Evolutionary conservation across 2,113 vertebrate genomes (phyloP).

Genomic region (Ictalurus furcatus): DNA sequence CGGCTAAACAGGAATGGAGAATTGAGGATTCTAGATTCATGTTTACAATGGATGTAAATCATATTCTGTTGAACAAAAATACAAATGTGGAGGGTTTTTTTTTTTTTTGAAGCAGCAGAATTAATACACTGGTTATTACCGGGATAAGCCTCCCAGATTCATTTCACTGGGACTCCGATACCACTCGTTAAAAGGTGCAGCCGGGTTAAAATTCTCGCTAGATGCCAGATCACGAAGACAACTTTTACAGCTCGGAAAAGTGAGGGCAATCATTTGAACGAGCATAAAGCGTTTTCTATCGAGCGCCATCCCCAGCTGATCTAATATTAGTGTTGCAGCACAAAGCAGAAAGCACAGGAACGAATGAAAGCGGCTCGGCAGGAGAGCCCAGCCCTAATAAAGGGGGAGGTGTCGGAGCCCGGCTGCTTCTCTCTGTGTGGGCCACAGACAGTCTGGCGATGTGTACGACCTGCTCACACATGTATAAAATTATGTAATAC

Average conservation of each 20-base stretch:
- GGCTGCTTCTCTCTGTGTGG: conserved; percentile 72
- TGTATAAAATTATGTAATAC: background rate
- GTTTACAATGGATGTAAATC: background rate
- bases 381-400: conserved; percentile 61
- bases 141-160: conserved; percentile 74
- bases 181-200: conserved; percentile 75
- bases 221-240: conserved; percentile 69
- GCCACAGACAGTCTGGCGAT: conserved; percentile 71
- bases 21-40: conserved; percentile 32
- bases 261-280: conserved; percentile 73
- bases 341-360: conserved; percentile 63
- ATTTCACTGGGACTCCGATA: conserved; percentile 73
- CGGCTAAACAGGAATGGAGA: conserved; percentile 34
- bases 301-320: conserved; percentile 65
- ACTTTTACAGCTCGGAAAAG: conserved; percentile 72
- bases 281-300: conserved; percentile 74
- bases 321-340: conserved; percentile 70
- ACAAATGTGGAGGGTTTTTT: background rate
- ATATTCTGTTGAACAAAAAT: background rate
- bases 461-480: conserved; percentile 41
- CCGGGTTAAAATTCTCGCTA: conserved; percentile 70
- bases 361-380: conserved; percentile 56
- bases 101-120: conserved; percentile 41
- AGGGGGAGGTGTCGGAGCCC: conserved; percentile 65
- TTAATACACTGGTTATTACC: conserved; percentile 91